Conservation (phyloP, 2,888 invertebrate genomes). For the Apodemia zela region DNA sequence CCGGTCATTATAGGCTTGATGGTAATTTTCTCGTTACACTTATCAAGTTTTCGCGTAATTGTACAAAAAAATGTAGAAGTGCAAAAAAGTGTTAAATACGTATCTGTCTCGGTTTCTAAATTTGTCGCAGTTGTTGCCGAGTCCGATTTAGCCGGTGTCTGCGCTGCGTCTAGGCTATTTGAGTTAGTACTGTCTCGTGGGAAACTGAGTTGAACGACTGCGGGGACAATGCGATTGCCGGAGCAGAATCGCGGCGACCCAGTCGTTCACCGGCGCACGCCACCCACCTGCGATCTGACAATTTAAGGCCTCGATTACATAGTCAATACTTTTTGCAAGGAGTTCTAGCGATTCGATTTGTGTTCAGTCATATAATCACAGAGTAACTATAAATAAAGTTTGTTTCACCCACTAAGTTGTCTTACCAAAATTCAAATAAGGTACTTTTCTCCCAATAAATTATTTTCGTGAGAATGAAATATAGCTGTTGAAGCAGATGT, state of each 20-base stretch:
- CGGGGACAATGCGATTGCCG: constrained; percentile 59
- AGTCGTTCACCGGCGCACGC: constrained; percentile 29
- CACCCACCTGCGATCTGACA: constrained; percentile 29
- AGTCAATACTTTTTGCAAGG: constrained; percentile 6
- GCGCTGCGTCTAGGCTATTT: constrained; percentile 77
- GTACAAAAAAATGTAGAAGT: background rate
- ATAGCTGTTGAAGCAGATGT: too few species aligned
- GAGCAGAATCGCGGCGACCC: constrained; percentile 27
- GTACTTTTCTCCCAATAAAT: too few species aligned
- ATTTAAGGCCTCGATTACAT: constrained; percentile 10
- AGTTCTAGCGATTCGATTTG: background rate
- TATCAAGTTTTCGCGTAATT: background rate
- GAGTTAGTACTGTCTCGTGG: constrained; percentile 69
- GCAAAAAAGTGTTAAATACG: background rate
- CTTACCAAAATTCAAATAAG: background rate
- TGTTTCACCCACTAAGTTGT: background rate
- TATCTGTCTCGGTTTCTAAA: constrained; percentile 22
- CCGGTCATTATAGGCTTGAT: too few species aligned
- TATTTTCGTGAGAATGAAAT: too few species aligned
- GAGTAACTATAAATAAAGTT: background rate
- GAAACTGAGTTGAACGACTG: constrained; percentile 80
- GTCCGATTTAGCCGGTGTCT: constrained; percentile 74
- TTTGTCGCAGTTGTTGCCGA: constrained; percentile 44
- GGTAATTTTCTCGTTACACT: too few species aligned
- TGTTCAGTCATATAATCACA: background rate